Evolutionary conservation across 1,140 invertebrate genomes (phyloP), one percentile per base, ranked within the genome.

Genomic region (Nymphalis io): DNA sequence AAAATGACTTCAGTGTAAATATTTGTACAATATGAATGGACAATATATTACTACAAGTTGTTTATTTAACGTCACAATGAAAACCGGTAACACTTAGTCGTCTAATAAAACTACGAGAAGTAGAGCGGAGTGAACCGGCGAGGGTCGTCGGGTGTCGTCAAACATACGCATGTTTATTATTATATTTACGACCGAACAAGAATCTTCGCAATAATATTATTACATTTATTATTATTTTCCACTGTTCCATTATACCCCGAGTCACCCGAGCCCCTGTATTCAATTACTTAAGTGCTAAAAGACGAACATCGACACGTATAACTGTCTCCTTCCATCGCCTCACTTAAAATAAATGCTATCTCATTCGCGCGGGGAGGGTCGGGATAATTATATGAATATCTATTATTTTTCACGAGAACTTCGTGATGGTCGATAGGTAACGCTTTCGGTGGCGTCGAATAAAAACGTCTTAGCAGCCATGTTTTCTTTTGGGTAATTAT

Each of bases 221-320:
- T 80, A 84, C 76, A 83, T 82, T 82, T 88, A 87, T 85, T 87
- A 84, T 84, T 85, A 85, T 85, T 81, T 86, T 83, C 79, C 70
- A 84, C 78, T 83, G 80, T 84, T 82, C 82, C 80, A 81, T 82
- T 80, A 84, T 80, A 71, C 74, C 75, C 79, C 79, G 67, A 80
- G 81, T 85, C 84, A 83, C 82, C 79, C 81, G 27, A 33, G 62
- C 76, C 83, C 83, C 83, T 79, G 75, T 77, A 83, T 90, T 87
- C 88, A 90, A 90, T 90, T 89, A 90, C 88, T 87, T 89, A 90
- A 90, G 88, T 90, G 88, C 81, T 83, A 75, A 73, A 76, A 71
- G 75, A 80, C 78, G 75, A 74, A 77, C 76, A 79, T 65, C 75
- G 75, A 27, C 48, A 69, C 68, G 66, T 83, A 81, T 68, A 68